Conservation (phyloP, 2,113 vertebrate genomes). For the Oceanites oceanicus region DNA sequence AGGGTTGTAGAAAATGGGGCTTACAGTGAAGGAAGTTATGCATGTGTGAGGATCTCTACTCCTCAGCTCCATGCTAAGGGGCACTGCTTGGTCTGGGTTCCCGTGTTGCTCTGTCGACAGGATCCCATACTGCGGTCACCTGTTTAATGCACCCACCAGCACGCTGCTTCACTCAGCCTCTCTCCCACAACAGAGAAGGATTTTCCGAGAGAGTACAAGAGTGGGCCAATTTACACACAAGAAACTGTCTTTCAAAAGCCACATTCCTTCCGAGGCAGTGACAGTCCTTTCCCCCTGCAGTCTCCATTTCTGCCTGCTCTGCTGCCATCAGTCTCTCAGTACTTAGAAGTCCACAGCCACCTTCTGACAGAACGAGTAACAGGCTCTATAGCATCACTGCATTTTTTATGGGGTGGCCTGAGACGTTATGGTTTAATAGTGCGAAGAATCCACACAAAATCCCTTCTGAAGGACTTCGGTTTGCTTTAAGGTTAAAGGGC, state of each 20-base stretch:
- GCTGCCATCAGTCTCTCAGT: accelerated
- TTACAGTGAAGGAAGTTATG: background rate
- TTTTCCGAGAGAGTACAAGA: background rate
- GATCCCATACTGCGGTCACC: background rate
- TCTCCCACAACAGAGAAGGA: accelerated
- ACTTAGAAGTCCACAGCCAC: background rate
- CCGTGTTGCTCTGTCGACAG: background rate
- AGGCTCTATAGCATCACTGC: background rate
- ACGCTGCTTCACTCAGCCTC: background rate
- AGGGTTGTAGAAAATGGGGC: background rate
- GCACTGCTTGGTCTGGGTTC: background rate
- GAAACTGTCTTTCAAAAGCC: background rate
- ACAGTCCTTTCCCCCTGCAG: background rate
- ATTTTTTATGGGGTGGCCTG: accelerated
- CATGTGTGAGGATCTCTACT: background rate
- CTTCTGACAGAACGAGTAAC: accelerated
- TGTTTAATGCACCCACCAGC: background rate
- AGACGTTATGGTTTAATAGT: background rate
- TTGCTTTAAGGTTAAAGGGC: background rate
- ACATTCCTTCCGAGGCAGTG: background rate
- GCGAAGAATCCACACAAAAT: background rate
- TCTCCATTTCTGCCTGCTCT: background rate
- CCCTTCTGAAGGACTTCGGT: background rate
- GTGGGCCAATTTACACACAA: background rate
- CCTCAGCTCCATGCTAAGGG: background rate